phyloP scores from a whole-genome alignment of 1,140 invertebrate genomes.

The Globodera ellingtonae region DNA sequence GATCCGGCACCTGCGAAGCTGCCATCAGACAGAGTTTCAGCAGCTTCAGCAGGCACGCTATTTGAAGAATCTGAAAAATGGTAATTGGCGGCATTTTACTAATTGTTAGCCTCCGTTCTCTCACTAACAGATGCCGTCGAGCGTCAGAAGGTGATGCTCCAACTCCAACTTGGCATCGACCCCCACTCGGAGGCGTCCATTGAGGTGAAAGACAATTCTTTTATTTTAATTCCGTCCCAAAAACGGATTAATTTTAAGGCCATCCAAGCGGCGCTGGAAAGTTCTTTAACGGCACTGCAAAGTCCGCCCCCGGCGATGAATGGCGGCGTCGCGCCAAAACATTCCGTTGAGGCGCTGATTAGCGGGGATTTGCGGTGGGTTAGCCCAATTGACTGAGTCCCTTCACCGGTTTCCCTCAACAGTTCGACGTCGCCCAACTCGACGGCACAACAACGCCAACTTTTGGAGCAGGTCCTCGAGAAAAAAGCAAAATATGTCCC shows the following conservation, averaged over 20 bases:
- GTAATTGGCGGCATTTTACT: constrained; percentile 18
- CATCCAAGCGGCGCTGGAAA: constrained; percentile 14
- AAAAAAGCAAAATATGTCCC: not conserved
- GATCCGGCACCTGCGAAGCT: constrained; percentile 48
- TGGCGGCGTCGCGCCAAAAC: not conserved
- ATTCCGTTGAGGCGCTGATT: constrained; percentile 7
- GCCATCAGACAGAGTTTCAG: constrained; percentile 37
- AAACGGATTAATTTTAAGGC: not conserved
- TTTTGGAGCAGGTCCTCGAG: not conserved
- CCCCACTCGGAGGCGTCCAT: constrained; percentile 13
- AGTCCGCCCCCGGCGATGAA: constrained; percentile 9
- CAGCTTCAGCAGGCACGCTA: constrained; percentile 38
- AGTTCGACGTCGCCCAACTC: not conserved
- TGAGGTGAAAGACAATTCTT: not conserved
- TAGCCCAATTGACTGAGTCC: not conserved
- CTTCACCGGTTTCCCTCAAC: not conserved
- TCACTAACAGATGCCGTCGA: not conserved
- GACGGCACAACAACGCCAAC: constrained; percentile 5
- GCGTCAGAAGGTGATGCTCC: not conserved
- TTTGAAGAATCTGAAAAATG: constrained; percentile 40
- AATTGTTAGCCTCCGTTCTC: not conserved
- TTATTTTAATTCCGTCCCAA: no score
- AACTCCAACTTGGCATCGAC: constrained; percentile 3
- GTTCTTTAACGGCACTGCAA: constrained; percentile 9
- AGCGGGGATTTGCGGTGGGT: constrained; percentile 7